Evolutionary conservation across 2,888 invertebrate species (phyloP).

Genomic region (Euzetes globulus): DNA sequence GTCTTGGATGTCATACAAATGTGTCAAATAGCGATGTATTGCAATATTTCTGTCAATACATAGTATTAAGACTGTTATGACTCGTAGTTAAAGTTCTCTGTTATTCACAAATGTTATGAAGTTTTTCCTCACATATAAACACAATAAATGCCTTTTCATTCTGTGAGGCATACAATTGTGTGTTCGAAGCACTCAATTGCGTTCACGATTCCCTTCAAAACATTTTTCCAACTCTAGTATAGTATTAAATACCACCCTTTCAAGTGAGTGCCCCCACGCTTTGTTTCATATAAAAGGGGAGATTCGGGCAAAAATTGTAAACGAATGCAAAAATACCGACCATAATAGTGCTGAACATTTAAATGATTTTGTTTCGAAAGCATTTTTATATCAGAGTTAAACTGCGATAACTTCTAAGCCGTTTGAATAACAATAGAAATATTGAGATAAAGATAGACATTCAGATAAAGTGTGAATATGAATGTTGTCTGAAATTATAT

Average conservation of each 20-base stretch:
- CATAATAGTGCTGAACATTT: background rate
- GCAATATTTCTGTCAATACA: constrained; percentile 20
- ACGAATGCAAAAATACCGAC: background rate
- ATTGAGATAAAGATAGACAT: background rate
- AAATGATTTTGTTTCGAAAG: constrained; percentile 18
- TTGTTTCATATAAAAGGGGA: background rate
- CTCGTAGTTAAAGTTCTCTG: background rate
- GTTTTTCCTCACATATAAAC: background rate
- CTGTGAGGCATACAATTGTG: background rate
- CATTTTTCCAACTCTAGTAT: background rate
- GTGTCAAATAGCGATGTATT: constrained; percentile 24
- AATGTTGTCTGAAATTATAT: background rate
- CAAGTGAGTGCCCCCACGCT: background rate
- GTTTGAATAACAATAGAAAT: background rate
- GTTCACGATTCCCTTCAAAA: background rate
- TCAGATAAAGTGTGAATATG: background rate
- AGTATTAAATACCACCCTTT: constrained; percentile 22
- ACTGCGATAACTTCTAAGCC: background rate
- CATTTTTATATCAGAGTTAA: background rate
- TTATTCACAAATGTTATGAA: constrained; percentile 1
- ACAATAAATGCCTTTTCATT: constrained; percentile 8
- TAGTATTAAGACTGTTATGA: constrained; percentile 3
- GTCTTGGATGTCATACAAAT: constrained; percentile 16
- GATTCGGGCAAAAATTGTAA: background rate
- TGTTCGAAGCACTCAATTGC: background rate